Conservation (phyloP, 2,113 vertebrate species). For the Malurus elegans region DNA sequence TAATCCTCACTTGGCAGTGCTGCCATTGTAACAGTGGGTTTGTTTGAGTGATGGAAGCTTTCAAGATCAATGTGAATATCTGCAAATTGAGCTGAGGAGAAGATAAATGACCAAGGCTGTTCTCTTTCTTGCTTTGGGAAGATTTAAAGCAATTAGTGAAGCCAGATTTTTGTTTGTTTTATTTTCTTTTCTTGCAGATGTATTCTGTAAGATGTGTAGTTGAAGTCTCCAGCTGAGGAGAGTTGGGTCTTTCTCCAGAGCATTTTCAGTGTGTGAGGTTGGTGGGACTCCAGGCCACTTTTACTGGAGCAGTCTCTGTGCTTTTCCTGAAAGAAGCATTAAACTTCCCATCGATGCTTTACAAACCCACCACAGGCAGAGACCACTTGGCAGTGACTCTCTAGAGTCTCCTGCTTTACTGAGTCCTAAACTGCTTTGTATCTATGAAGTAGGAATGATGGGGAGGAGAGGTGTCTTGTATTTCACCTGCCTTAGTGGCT, state of each 20-base stretch:
- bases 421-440: background rate
- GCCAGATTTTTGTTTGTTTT: background rate
- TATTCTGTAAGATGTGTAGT: background rate
- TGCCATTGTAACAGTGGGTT: background rate
- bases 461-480: background rate
- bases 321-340: background rate
- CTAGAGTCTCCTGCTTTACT: background rate
- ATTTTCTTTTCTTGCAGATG: background rate
- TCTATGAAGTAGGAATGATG: accelerated
- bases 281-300: background rate
- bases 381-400: background rate
- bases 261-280: background rate
- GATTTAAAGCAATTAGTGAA: conserved; percentile 3
- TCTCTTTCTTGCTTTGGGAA: background rate
- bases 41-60: background rate
- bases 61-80: background rate
- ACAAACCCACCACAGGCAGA: background rate
- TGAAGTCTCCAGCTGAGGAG: background rate
- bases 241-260: background rate
- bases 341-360: background rate
- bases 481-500: background rate
- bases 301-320: background rate
- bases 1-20: background rate
- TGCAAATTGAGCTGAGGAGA: background rate
- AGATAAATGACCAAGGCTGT: background rate